Percentiles rank a stretch among this genome's conserved stretches.
Evolutionary conservation across 1,140 invertebrate genomes (phyloP).

Genomic region (Macrotrachela quadricornifera): DNA sequence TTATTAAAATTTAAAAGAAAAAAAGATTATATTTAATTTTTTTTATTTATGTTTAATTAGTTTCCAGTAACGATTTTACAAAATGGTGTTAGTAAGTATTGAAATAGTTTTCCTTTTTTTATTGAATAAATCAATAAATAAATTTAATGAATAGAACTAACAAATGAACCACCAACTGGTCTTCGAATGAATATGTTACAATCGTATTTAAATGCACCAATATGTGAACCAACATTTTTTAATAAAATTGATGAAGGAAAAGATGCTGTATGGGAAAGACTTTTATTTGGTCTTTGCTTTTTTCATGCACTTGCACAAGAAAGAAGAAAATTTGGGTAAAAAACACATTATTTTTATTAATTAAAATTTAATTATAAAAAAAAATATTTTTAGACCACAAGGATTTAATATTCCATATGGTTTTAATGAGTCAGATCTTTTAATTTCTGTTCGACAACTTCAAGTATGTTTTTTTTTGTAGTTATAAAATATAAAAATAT

Average conservation of each 20-base stretch:
- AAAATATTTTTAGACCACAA: slow-evolving; percentile 8
- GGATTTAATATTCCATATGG: slow-evolving; percentile 19
- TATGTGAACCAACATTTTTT: slow-evolving; percentile 30
- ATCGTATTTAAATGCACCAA: slow-evolving; percentile 31
- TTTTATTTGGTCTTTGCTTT: slow-evolving; percentile 30
- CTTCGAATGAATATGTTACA: slow-evolving; percentile 28
- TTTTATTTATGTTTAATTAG: background rate
- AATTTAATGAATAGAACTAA: slow-evolving; percentile 17
- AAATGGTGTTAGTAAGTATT: slow-evolving; percentile 34
- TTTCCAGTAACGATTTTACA: slow-evolving; percentile 18
- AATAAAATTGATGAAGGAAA: slow-evolving; percentile 8
- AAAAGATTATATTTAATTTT: too few relatives aligned
- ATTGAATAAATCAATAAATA: too few relatives aligned
- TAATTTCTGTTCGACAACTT: slow-evolving; percentile 29
- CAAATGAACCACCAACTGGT: slow-evolving; percentile 31
- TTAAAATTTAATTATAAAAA: too few relatives aligned
- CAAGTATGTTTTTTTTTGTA: slow-evolving; percentile 36
- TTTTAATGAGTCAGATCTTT: slow-evolving; percentile 27
- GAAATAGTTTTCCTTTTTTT: too few relatives aligned
- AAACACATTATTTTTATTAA: too few relatives aligned
- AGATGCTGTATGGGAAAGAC: slow-evolving; percentile 3
- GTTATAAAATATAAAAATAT: background rate
- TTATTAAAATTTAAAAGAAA: too few relatives aligned
- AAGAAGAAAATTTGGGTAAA: slow-evolving; percentile 16
- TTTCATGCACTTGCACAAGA: slow-evolving; percentile 32